Conservation (phyloP, 2,797 vertebrate genomes). For the Crax fasciolata region DNA sequence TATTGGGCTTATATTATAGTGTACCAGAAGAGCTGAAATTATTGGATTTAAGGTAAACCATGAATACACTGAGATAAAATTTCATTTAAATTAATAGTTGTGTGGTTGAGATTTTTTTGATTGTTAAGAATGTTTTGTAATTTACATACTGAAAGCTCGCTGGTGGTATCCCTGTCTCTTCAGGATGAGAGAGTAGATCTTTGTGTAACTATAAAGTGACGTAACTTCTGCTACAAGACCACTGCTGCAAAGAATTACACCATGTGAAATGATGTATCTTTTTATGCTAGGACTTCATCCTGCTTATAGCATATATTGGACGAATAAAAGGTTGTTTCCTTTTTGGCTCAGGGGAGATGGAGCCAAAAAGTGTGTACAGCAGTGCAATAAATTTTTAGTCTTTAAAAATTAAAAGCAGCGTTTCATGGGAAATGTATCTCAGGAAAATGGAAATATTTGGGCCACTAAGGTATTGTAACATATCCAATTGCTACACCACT, state of each 20-base stretch:
- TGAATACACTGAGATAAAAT: neutral
- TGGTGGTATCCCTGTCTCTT: neutral
- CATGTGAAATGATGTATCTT: neutral
- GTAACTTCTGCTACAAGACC: neutral
- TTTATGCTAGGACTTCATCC: neutral
- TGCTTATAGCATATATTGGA: neutral
- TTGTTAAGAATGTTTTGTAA: neutral
- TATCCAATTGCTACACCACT: conserved; percentile 3
- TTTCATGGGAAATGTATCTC: conserved; percentile 8
- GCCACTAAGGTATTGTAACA: conserved; percentile 14
- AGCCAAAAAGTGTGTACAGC: neutral
- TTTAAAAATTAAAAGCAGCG: conserved; percentile 65
- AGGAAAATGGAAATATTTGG: conserved; percentile 44
- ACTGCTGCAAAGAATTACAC: neutral
- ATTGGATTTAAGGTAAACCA: neutral
- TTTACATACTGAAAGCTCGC: neutral
- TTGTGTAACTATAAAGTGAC: neutral
- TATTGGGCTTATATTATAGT: neutral
- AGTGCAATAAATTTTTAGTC: conserved; percentile 22
- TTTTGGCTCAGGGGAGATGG: conserved; percentile 8
- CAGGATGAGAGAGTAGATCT: neutral
- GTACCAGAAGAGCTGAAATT: neutral
- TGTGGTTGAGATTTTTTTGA: neutral
- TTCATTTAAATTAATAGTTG: neutral
- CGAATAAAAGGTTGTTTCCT: conserved; percentile 23